Base-by-base conservation (phyloP, 64 coral and sea anemone genomes). In the Montipora capricornis region DNA sequence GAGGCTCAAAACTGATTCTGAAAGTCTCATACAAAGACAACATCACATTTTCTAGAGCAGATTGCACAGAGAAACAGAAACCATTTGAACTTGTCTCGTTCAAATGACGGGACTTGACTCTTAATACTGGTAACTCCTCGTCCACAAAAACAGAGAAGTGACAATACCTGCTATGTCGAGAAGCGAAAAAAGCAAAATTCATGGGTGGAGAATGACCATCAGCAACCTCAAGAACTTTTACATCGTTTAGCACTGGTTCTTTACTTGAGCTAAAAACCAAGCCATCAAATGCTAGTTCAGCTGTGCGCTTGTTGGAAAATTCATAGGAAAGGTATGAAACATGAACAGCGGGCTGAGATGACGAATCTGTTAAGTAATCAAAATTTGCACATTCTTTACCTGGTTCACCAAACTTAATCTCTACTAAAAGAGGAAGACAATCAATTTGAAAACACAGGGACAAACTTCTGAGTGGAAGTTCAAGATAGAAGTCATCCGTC, bases 281-380 rank as follows among this genome's bases (percentile, higher is more conserved):
- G 12, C 26, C 5, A 46, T 70, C 62, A 70, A 49, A 86, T 49
- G 66, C 64, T 71, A 86, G 13, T 44, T 71, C 44, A 20, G 82
- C 61, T 17, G 20, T 29, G n/a, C n/a, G 62, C 62, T 69, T 46
- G 19, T n/a, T 71, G 0, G 8, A 11, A 50, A 68, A 71, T 49
- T n/a, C 66, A 49, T 70, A 86, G 16, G 45, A 86, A 86, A 71
- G 71, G 66, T 49, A 50, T 29, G 82, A 86, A 46, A 86, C 45
- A 71, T 71, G 44, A 13, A 66, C 15, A n/a, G 19, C 20, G 73
- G 62, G 62, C 47, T 5, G 29, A 37, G 17, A 16, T 20, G 57
- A 9, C 45, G 82, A 57, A 11, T 57, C 11, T 0, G 45, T 70
- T 8, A 68, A 86, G 62, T 71, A 78, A 71, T 20, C 82, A 49